Evolutionary conservation across 2,113 vertebrate genomes (phyloP).

Genomic region (Grantiella picta): DNA sequence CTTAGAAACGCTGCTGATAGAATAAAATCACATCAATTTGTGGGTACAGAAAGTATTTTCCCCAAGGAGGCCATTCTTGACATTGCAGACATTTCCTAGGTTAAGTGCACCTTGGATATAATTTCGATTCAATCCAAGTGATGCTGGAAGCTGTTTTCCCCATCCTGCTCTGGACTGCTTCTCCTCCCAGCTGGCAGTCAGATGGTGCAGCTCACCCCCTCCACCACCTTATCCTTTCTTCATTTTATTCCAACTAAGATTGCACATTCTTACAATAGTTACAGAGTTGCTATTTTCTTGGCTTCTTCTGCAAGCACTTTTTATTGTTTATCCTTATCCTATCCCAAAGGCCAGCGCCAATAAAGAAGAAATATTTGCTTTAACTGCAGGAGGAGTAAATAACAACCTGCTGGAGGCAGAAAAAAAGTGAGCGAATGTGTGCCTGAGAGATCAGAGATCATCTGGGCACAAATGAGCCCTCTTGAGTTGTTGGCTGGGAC

Average conservation of each 20-base stretch:
- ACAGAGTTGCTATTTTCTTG: not conserved
- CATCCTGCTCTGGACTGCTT: not conserved
- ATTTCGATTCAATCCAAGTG: not conserved
- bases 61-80: not conserved
- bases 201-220: not conserved
- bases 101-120: not conserved
- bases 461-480: not conserved
- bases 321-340: not conserved
- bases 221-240: not conserved
- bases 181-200: not conserved
- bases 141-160: not conserved
- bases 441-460: not conserved
- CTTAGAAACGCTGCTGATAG: not conserved
- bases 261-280: slow-evolving; percentile 6
- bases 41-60: not conserved
- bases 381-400: not conserved
- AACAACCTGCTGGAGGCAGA: not conserved
- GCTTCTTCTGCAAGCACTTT: not conserved
- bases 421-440: not conserved
- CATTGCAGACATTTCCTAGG: not conserved
- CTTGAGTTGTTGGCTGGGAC: not conserved
- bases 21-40: not conserved
- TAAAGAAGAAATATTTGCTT: not conserved
- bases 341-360: not conserved
- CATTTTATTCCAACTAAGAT: slow-evolving; percentile 9